Percentiles rank a stretch among this genome's conserved stretches.
These are phyloP conservation scores for Apotomis turbidana DNA, from an alignment of 2,888 invertebrate species.

Conservation along the genomic window DNA sequence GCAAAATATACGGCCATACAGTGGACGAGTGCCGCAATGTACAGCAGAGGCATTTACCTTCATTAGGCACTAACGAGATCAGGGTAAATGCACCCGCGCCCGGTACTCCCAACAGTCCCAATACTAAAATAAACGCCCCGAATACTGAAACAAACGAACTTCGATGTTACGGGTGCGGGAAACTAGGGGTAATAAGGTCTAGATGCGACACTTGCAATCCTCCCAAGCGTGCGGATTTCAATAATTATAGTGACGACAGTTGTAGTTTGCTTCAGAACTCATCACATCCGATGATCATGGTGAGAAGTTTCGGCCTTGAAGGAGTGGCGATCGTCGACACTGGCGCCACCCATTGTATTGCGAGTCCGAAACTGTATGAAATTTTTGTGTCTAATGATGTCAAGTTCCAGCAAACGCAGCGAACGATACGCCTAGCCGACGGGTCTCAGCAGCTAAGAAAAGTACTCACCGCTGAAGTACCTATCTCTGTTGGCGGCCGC, in stretches of 20 bases:
- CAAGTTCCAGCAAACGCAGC: not conserved
- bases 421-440: slow-evolving; percentile 9
- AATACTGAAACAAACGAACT: not conserved
- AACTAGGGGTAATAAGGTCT: not conserved
- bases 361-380: not conserved
- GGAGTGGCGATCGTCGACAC: slow-evolving; percentile 4
- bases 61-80: not conserved
- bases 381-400: slow-evolving; percentile 1
- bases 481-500: not conserved
- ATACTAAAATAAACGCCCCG: not conserved
- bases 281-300: slow-evolving; percentile 1
- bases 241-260: not conserved
- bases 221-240: not conserved
- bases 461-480: not conserved
- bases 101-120: too few relatives aligned
- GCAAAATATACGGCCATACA: slow-evolving; percentile 1
- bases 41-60: not conserved
- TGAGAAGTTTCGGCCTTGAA: not conserved
- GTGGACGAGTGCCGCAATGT: not conserved
- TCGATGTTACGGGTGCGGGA: slow-evolving; percentile 8
- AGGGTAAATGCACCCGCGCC: not conserved
- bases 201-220: not conserved
- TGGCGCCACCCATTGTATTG: slow-evolving; percentile 1
- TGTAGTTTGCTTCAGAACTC: too few relatives aligned
- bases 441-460: not conserved